Evolutionary conservation across 2,888 invertebrate genomes (phyloP), one percentile per base, ranked within the genome.

Genomic region (Biston stratarius): DNA sequence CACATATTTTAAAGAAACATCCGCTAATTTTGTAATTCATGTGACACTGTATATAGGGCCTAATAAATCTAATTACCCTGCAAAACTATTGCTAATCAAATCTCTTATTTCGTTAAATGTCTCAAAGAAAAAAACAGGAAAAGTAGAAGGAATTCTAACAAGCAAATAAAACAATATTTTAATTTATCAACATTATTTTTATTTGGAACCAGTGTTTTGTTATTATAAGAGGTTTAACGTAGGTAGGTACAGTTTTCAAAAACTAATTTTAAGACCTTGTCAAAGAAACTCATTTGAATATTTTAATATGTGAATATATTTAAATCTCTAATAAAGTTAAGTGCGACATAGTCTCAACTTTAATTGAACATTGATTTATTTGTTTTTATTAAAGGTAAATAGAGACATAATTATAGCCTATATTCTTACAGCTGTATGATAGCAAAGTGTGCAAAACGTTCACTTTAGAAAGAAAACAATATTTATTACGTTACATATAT

Each of bases 341-440:
- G 15, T 52, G 40, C 24, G 51, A 52, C 49, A 58, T 40, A 34
- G 38, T 42, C 11, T 42, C 14, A 52, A 52, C 12, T 51, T 11
- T 45, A 40, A 48, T 49, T 33, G 9, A 9, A 52, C 11, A 38
- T 49, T 56, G n/a, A 61, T 56, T 9, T 40, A 14, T 14, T 42
- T n/a, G 47, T 49, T 58, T 58, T 24, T 24, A 24, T 15, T 11
- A 52, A 55, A 42, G 11, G 42, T 55, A 55, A 12, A n/a, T 55
- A 53, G 33, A 24, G 45, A 61, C 10, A 47, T 24, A 38, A 45
- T 45, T 57, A 61, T 66, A 33, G 49, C 52, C 61, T 73, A 74
- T 51, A 52, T 63, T 62, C 51, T 67, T 71, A 74, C 71, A 74
- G 71, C 73, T 52, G 67, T 53, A 49, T 69, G 70, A 73, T 74